Base-by-base conservation (phyloP, 2,113 vertebrate species). In the Numida meleagris region DNA sequence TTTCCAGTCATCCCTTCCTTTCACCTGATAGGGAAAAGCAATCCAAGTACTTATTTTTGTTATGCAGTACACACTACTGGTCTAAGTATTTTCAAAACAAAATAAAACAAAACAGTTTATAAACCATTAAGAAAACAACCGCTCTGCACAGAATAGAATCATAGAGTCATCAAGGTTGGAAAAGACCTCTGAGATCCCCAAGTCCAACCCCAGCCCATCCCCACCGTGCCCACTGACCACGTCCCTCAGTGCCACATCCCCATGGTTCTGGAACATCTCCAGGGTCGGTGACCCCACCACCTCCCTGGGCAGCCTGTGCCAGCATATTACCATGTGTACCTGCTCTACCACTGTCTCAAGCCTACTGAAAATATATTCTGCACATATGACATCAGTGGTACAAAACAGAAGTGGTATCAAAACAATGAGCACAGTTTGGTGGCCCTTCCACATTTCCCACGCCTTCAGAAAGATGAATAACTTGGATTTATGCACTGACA, bases 271-370 rank as follows among this genome's bases (percentile, higher is more conserved):
- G 48, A 50, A 50, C 48, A 50, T 24, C 48, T 50, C 24, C 48
- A 50, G 9, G 51, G 29, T 17, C 8, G 27, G 51, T 31, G 27
- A 53, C 9, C 14, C 51, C 14, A 10, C 27, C 51, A 29, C 27
- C 5, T 53, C 51, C 27, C 27, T 53, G 51, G 14, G 51, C 27
- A 17, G 27, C 43, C 51, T 53, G 51, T 53, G 51, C 51, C 24
- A 16, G 25, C 27, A 27, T 15, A 53, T 53, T 57, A 55, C 42
- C 1, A 3, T 1, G 5, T 11, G 2, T 2, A 8, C 23, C 62
- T 74, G 24, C 40, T 20, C 46, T 7, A 46, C 15, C 12, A 1
- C 34, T 31, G 65, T 16, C 31, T 62, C 33, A 24, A 29, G 20
- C 12, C 19, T n/a, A 48, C 14, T n/a, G 36, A 53, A 62, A 61